A percentile compares a stretch with the other conserved stretches of the same genome.
Conservation (phyloP, 2,797 vertebrate species). For the Allobates femoralis region DNA sequence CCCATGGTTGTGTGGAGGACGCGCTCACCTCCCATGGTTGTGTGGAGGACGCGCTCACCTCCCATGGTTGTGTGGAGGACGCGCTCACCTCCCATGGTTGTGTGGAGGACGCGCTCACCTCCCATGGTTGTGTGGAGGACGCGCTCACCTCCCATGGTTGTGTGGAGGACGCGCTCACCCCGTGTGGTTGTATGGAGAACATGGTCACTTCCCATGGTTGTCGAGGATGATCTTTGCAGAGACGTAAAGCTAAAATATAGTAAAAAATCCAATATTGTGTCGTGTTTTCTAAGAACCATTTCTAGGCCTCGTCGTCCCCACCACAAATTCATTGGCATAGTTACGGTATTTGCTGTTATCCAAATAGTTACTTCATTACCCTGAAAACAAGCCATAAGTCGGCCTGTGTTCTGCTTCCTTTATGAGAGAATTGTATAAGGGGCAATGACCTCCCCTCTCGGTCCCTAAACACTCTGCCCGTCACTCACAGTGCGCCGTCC, state of each 20-base stretch:
- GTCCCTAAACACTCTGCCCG: background rate
- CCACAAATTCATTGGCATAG: background rate
- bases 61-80: background rate
- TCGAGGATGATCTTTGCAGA: too few species aligned
- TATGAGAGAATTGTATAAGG: constrained; percentile 13
- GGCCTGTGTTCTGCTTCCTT: constrained; percentile 12
- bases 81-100: background rate
- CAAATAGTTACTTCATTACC: background rate
- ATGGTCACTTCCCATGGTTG: background rate
- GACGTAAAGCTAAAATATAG: too few species aligned
- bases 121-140: too few species aligned
- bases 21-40: background rate
- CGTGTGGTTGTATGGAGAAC: background rate
- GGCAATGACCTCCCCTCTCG: background rate
- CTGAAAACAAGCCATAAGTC: background rate
- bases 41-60: background rate
- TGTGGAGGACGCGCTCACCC: background rate
- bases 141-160: too few species aligned
- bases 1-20: background rate
- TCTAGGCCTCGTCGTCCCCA: background rate
- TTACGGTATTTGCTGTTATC: background rate
- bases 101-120: background rate
- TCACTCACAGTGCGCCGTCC: constrained; percentile 6
- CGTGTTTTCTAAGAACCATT: background rate
- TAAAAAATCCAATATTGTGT: background rate